Conservation (phyloP, 2,113 vertebrate species). For the Alces alces region DNA sequence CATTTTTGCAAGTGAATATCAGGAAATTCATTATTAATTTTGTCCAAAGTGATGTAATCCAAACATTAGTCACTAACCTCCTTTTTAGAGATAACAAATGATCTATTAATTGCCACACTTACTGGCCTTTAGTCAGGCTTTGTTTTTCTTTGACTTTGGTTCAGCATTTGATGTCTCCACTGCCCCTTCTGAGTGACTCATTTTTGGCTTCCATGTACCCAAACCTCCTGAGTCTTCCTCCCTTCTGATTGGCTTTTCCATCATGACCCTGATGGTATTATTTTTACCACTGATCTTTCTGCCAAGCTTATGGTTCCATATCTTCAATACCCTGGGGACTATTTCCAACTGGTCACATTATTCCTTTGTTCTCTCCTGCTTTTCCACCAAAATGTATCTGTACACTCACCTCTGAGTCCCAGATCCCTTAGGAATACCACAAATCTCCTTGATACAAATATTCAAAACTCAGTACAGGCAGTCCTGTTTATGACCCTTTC, state of each 20-base stretch:
- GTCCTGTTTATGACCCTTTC: neutral
- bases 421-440: neutral
- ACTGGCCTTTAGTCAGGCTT: conserved; percentile 9
- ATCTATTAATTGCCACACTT: neutral
- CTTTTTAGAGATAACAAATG: conserved; percentile 53
- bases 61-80: conserved; percentile 57
- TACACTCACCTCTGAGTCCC: neutral
- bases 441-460: neutral
- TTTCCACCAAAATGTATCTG: neutral
- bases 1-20: conserved; percentile 37
- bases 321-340: neutral
- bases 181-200: neutral
- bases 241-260: neutral
- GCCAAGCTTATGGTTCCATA: neutral
- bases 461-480: neutral
- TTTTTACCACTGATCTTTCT: neutral
- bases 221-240: neutral
- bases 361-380: neutral
- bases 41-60: conserved; percentile 64
- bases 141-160: neutral
- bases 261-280: neutral
- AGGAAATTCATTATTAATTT: conserved; percentile 67
- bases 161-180: neutral
- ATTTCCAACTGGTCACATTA: neutral
- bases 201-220: neutral